Evolutionary conservation across 2,797 vertebrate genomes (phyloP).

Genomic region (Phoxinus dragarum): DNA sequence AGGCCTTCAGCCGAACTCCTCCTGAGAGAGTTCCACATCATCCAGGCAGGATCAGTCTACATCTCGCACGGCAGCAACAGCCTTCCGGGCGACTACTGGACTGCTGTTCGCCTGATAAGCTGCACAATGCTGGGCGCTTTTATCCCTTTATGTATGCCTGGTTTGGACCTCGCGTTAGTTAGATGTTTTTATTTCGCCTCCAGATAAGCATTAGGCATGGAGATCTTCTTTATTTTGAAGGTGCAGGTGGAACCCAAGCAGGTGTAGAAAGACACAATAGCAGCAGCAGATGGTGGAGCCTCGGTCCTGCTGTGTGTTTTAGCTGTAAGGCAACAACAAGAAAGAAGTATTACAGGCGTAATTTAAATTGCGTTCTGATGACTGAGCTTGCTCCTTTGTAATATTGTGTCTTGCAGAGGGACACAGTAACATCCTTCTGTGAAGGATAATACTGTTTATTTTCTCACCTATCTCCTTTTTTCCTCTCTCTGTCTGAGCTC

Average conservation of each 20-base stretch:
- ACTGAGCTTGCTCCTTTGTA: slow-evolving; percentile 65
- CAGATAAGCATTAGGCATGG: slow-evolving; percentile 16
- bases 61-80: slow-evolving; percentile 53
- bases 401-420: slow-evolving; percentile 66
- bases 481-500: not conserved
- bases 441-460: slow-evolving; percentile 77
- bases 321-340: slow-evolving; percentile 17
- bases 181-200: slow-evolving; percentile 39
- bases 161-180: slow-evolving; percentile 35
- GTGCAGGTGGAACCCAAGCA: slow-evolving; percentile 34
- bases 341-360: slow-evolving; percentile 53
- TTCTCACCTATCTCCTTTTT: slow-evolving; percentile 49
- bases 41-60: slow-evolving; percentile 1
- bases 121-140: slow-evolving; percentile 40
- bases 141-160: slow-evolving; percentile 44
- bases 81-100: slow-evolving; percentile 42
- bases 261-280: slow-evolving; percentile 11
- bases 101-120: slow-evolving; percentile 22
- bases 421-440: slow-evolving; percentile 78
- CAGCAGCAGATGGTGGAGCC: slow-evolving; percentile 34
- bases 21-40: slow-evolving; percentile 76
- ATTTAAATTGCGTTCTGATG: slow-evolving; percentile 62
- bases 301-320: slow-evolving; percentile 40
- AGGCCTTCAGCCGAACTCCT: slow-evolving; percentile 88
- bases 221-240: slow-evolving; percentile 39